Evolutionary conservation across 2,888 invertebrate species (phyloP).

Genomic region (Drosophila colorata): DNA sequence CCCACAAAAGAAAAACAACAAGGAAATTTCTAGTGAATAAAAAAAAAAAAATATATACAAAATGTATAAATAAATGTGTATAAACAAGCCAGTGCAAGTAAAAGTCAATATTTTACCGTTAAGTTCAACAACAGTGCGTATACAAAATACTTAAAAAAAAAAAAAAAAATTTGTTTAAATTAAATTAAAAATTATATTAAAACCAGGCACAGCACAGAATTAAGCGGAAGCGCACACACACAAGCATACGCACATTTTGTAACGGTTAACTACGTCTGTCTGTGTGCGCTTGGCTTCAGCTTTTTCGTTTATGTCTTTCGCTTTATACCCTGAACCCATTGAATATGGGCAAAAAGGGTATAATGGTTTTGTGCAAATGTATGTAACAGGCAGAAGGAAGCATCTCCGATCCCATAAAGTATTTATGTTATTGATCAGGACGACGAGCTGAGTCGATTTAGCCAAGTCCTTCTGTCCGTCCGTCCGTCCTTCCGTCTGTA

Average conservation of each 20-base stretch:
- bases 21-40: conserved; percentile 22
- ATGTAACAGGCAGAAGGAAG: no score
- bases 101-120: conserved; percentile 41
- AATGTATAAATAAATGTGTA: conserved; percentile 46
- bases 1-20: conserved; percentile 54
- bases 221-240: conserved; percentile 20
- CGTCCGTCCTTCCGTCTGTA: no score
- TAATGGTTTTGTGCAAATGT: no score
- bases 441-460: no score
- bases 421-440: no score
- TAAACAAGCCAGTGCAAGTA: conserved; percentile 41
- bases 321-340: no score
- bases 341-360: no score
- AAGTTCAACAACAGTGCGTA: conserved; percentile 41
- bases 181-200: conserved; percentile 32
- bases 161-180: conserved; percentile 23
- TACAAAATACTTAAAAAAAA: conserved; percentile 17
- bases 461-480: no score
- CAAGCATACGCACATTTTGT: conserved; percentile 26
- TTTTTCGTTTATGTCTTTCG: conserved; percentile 60
- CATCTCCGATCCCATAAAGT: no score
- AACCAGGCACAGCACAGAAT: conserved; percentile 4
- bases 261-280: conserved; percentile 41
- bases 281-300: conserved; percentile 48
- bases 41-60: conserved; percentile 22